Evolutionary conservation across 2,888 invertebrate species (phyloP).

Genomic region (Coenonympha glycerion): DNA sequence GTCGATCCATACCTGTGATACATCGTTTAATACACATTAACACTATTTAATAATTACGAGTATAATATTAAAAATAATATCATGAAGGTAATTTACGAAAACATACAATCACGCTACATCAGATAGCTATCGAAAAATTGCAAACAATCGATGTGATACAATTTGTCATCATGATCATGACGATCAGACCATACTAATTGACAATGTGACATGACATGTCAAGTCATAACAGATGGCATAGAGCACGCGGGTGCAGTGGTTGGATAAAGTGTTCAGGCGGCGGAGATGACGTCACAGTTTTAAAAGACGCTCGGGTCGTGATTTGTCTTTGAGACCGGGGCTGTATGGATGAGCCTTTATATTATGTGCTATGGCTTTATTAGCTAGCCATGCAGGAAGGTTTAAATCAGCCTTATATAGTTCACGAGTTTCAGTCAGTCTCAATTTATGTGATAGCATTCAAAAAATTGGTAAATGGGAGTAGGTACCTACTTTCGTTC

Average conservation of each 20-base stretch:
- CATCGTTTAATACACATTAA: constrained; percentile 25
- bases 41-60: constrained; percentile 20
- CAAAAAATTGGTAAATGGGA: too few relatives aligned
- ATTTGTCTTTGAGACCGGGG: too few relatives aligned
- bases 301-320: not conserved
- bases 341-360: too few relatives aligned
- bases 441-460: not conserved
- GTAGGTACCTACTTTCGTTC: too few relatives aligned
- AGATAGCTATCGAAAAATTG: too few relatives aligned
- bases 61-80: constrained; percentile 15
- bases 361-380: too few relatives aligned
- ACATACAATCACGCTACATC: too few relatives aligned
- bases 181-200: too few relatives aligned
- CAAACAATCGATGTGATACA: too few relatives aligned
- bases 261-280: constrained; percentile 8
- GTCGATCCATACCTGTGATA: constrained; percentile 40
- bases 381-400: too few relatives aligned
- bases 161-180: too few relatives aligned
- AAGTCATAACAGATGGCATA: constrained; percentile 5
- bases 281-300: not conserved
- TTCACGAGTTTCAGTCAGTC: not conserved
- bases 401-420: too few relatives aligned
- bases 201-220: constrained; percentile 7
- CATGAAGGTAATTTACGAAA: constrained; percentile 25
- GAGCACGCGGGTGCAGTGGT: constrained; percentile 15